Evolutionary conservation across 2,113 vertebrate species (phyloP).

Genomic region (Phasianus colchicus): DNA sequence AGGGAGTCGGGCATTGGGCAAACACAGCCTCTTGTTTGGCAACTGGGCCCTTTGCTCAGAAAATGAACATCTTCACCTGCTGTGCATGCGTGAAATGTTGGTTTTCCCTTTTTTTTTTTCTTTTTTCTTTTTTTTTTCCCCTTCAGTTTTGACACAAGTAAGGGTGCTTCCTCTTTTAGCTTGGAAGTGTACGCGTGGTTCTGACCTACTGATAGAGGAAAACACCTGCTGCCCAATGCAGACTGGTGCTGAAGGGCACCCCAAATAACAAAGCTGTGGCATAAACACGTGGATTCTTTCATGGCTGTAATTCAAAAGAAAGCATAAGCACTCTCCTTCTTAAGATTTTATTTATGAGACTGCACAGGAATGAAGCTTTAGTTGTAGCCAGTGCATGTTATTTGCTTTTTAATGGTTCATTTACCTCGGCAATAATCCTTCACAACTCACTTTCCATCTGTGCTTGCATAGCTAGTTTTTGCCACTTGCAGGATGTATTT

Average conservation of each 20-base stretch:
- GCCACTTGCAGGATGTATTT: conserved; percentile 20
- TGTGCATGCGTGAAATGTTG: background rate
- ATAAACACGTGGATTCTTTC: background rate
- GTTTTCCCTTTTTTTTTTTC: background rate
- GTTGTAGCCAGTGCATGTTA: background rate
- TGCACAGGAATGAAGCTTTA: background rate
- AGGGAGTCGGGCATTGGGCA: background rate
- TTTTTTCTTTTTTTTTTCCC: background rate
- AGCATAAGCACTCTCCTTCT: background rate
- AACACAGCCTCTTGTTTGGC: background rate
- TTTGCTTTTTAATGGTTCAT: conserved; percentile 56
- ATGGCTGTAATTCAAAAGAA: conserved; percentile 2
- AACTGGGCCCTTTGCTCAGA: background rate
- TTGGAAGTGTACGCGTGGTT: background rate
- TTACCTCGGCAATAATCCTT: conserved; percentile 41
- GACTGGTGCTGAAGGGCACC: background rate
- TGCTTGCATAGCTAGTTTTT: conserved; percentile 39
- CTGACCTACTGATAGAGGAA: background rate
- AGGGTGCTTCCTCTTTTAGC: background rate
- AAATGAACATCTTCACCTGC: conserved; percentile 1
- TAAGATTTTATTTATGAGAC: background rate
- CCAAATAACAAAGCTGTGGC: background rate
- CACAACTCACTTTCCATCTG: conserved; percentile 35
- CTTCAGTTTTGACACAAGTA: background rate
- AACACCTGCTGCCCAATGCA: background rate